Evolutionary conservation across 2,888 invertebrate genomes (phyloP).

Genomic region (Synergus itoensis): DNA sequence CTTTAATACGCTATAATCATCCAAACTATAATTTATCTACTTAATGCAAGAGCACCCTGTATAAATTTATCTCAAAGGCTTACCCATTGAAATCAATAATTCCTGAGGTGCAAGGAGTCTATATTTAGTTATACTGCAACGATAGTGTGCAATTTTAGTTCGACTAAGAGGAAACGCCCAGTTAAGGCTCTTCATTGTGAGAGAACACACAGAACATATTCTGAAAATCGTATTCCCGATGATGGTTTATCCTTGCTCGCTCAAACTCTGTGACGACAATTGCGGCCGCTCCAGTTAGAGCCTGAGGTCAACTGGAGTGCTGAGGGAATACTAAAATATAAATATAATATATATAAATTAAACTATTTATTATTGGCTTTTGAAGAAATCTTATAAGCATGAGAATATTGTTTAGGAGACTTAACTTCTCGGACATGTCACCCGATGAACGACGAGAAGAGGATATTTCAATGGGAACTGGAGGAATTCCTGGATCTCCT

Average conservation of each 20-base stretch:
- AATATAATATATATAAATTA: not conserved
- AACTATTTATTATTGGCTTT: not conserved
- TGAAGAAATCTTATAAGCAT: not conserved
- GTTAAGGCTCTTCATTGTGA: constrained; percentile 11
- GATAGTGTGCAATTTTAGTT: constrained; percentile 23
- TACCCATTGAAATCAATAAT: constrained; percentile 23
- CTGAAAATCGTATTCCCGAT: constrained; percentile 58
- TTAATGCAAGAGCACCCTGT: not conserved
- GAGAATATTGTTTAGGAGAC: constrained; percentile 61
- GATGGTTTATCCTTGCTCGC: constrained; percentile 71
- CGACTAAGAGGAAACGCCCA: not conserved
- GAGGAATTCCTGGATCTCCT: constrained; percentile 72
- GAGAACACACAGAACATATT: constrained; percentile 9
- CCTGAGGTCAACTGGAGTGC: constrained; percentile 67
- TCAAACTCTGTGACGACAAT: constrained; percentile 67
- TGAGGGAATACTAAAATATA: constrained; percentile 61
- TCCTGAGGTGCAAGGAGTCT: constrained; percentile 20
- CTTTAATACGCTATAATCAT: not conserved
- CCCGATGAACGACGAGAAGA: constrained; percentile 70
- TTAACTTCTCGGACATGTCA: constrained; percentile 73
- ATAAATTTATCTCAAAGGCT: constrained; percentile 30
- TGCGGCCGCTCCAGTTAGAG: constrained; percentile 62
- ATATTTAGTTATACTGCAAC: constrained; percentile 33
- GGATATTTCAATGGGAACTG: constrained; percentile 65
- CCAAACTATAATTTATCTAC: constrained; percentile 5